Evolutionary conservation across 2,888 invertebrate species (phyloP), one percentile per base, ranked within the genome.

Genomic region (Rhamnusium bicolor): DNA sequence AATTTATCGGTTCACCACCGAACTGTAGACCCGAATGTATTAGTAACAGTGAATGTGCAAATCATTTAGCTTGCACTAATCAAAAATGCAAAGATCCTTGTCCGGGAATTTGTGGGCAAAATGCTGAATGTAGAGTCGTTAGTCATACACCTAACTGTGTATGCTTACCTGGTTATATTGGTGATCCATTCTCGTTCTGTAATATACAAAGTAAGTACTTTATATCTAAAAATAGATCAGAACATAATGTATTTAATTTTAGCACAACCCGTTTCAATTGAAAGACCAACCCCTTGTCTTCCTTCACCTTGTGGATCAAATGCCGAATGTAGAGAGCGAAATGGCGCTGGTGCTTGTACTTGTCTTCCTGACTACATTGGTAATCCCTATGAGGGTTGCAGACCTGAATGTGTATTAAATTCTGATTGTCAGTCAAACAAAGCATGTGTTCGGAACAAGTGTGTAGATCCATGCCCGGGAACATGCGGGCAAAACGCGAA

Each of bases 221-320:
- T 21, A 12, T 12, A 53, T 12, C 6, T 58, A 14, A 29, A 16
- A 6, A 27, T 10, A 47, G 8, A 12, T 18, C 7, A 21, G n/a
- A 21, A 12, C 19, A 47, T 65, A 29, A 49, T 10, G 0, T 29
- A 49, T 27, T 8, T 66, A 40, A 51, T 80, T 82, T 74, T 72
- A 83, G 84, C 82, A 70, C 82, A 83, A 53, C 80, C 79, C 24
- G 70, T 76, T 51, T 70, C 75, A 58, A 85, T 86, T 66, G 87
- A 87, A 67, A 86, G 88, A 69, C 82, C 86, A 1, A 90, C 91
- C 76, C 92, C 92, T 12, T 94, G 94, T 81, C 88, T 91, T 58
- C 95, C 95, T 65, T 93, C 94, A 29, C 95, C 95, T 0, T 95
- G 95, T 84, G 92, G 95, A 12, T 88, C 93, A 12, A 95, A 95